phyloP scores from a whole-genome alignment of 1,140 invertebrate genomes.

The Cherax quadricarinatus region DNA sequence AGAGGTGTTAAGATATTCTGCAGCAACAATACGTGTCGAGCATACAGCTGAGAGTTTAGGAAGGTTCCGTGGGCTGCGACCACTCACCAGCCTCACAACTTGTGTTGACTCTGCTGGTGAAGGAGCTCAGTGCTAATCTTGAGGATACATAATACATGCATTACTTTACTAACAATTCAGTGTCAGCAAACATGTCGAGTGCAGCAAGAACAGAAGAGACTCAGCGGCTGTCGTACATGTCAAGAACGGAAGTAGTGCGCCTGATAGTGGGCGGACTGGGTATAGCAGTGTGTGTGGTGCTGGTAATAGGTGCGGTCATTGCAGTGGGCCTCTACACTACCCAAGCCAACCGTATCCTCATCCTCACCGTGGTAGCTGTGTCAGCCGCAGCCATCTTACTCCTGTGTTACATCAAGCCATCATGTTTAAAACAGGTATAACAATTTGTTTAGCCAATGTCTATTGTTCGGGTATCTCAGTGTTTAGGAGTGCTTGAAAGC shows the following conservation, averaged over 20 bases:
- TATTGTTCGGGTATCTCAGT: too few relatives aligned
- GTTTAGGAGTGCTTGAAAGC: too few relatives aligned
- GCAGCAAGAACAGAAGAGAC: background rate
- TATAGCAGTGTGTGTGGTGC: background rate
- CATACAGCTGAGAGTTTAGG: background rate
- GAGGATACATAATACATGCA: background rate
- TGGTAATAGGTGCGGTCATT: background rate
- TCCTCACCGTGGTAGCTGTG: background rate
- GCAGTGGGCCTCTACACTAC: background rate
- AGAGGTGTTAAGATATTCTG: background rate
- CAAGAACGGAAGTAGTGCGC: background rate
- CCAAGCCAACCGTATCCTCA: background rate
- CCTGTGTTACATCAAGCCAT: background rate
- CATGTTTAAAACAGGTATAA: background rate
- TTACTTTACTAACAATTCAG: background rate
- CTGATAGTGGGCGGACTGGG: background rate
- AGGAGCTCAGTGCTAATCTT: background rate
- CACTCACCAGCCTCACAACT: background rate
- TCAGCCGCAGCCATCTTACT: background rate
- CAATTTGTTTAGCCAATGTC: too few relatives aligned
- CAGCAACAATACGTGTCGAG: background rate
- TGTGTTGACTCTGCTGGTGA: background rate
- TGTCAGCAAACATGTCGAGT: too few relatives aligned
- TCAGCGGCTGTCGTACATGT: background rate
- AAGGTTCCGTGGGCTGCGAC: background rate